Evolutionary conservation across 2,888 invertebrate genomes (phyloP), one percentile per base, ranked within the genome.

Genomic region (Phoenoteleia sp.): DNA sequence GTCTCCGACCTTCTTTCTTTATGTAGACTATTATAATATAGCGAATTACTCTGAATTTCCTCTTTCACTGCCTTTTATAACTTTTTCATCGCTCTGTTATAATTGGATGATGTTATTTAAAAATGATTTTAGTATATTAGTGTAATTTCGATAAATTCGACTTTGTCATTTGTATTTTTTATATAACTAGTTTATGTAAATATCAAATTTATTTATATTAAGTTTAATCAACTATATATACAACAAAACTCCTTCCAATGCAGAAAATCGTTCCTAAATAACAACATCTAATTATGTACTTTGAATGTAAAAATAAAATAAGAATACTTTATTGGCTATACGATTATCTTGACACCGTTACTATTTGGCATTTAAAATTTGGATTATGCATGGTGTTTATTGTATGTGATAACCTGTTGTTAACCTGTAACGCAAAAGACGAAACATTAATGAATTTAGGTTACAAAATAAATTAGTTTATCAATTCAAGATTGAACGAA

Each of bases 11-110:
- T 80, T 80, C 74, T 79, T 84, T 79, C 74, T 80, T 69, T 80
- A 69, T 72, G 75, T 79, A 79, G 66, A 84, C 84, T 84, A 75
- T 84, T 84, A 74, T 84, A 84, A 71, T 82, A 82, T 82, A 76
- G 76, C 64, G 76, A 82, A 82, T 76, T 82, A 64, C 74, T 82
- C 74, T 67, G 27, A 82, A 82, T 69, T 82, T 25, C 56, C 39
- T 76, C 64, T 82, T 82, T 76, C 69, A 64, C 64, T 81, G 69
- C 47, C 76, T 71, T 76, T 71, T 58, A 71, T 76, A 76, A 76
- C 76, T 82, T 64, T 76, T 82, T 69, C 66, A 75, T 81, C 67
- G 62, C 75, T 71, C 47, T 76, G 49, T 82, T 74, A 49, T 82
- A 82, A 81, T 81, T 75, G 29, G 76, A 81, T 81, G 69, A 45